phyloP scores from a whole-genome alignment of 1,140 invertebrate species.

The Cydia strobilella region DNA sequence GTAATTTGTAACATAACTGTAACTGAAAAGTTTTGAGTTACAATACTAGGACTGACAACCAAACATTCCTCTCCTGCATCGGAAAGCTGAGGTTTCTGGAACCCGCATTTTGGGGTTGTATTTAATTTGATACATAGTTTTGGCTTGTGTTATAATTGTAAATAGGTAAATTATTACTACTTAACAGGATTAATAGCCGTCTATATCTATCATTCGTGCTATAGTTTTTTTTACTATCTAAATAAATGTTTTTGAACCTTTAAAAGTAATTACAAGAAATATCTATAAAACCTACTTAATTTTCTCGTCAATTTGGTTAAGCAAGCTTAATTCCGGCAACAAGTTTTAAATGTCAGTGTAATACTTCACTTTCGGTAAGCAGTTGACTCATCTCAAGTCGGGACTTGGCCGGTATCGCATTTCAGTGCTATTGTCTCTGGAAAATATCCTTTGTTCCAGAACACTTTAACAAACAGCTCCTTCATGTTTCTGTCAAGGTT shows the following conservation, averaged over 20 bases:
- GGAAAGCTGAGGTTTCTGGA: background rate
- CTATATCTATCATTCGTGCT: no score
- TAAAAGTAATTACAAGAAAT: background rate
- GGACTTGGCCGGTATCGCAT: background rate
- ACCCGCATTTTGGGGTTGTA: background rate
- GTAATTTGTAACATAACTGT: background rate
- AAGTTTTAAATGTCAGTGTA: background rate
- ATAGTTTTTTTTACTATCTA: no score
- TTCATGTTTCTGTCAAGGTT: slow-evolving; percentile 12
- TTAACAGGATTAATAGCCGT: no score
- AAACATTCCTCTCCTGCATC: background rate
- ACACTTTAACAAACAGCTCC: slow-evolving; percentile 2
- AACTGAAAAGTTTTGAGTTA: background rate
- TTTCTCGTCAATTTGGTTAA: background rate
- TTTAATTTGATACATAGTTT: no score
- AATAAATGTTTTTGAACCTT: no score
- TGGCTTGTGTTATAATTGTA: no score
- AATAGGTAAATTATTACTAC: no score
- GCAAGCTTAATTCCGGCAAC: background rate
- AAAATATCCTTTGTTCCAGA: slow-evolving; percentile 6
- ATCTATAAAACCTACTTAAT: background rate
- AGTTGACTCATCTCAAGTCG: background rate
- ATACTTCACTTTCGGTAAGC: background rate
- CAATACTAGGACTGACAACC: background rate
- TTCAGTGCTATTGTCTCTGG: background rate